Percentiles rank a stretch among this genome's conserved stretches.
Evolutionary conservation across 2,888 invertebrate species (phyloP).

Genomic region (Andrena marginata): DNA sequence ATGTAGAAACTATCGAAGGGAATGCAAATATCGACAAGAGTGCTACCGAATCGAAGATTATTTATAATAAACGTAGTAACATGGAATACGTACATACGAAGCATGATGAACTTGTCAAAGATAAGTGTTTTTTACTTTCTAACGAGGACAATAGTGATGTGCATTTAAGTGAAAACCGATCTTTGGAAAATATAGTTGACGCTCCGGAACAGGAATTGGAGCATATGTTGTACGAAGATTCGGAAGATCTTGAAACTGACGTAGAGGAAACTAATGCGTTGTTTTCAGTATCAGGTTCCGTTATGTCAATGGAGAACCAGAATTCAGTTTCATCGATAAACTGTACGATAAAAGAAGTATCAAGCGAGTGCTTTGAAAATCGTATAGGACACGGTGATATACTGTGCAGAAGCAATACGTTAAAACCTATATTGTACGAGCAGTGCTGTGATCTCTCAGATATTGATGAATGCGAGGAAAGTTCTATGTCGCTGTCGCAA

Average conservation of each 20-base stretch:
- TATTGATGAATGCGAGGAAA: slow-evolving; percentile 52
- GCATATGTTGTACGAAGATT: slow-evolving; percentile 67
- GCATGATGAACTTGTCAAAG: slow-evolving; percentile 42
- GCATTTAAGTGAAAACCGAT: slow-evolving; percentile 48
- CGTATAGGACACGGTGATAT: slow-evolving; percentile 38
- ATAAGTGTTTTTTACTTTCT: slow-evolving; percentile 44
- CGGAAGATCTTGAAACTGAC: slow-evolving; percentile 36
- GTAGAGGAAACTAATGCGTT: slow-evolving; percentile 16
- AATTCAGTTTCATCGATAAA: slow-evolving; percentile 16
- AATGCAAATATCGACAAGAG: slow-evolving; percentile 37
- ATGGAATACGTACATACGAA: slow-evolving; percentile 49
- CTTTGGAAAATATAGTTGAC: slow-evolving; percentile 46
- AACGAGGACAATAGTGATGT: slow-evolving; percentile 42
- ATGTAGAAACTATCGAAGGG: slow-evolving; percentile 38
- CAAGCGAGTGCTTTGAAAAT: slow-evolving; percentile 32
- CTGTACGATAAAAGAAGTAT: slow-evolving; percentile 40
- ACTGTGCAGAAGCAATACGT: slow-evolving; percentile 45
- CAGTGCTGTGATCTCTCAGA: slow-evolving; percentile 77
- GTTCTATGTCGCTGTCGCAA: slow-evolving; percentile 45
- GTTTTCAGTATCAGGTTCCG: slow-evolving; percentile 25
- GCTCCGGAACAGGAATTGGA: slow-evolving; percentile 64
- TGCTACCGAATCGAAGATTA: slow-evolving; percentile 37
- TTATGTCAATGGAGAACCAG: slow-evolving; percentile 16
- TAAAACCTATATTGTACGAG: slow-evolving; percentile 73
- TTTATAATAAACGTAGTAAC: slow-evolving; percentile 29